A percentile compares a stretch with the other conserved stretches of the same genome.
These are phyloP conservation scores for Drosophila dunni DNA, from an alignment of 1,140 invertebrate genomes.

Conservation along the genomic window DNA sequence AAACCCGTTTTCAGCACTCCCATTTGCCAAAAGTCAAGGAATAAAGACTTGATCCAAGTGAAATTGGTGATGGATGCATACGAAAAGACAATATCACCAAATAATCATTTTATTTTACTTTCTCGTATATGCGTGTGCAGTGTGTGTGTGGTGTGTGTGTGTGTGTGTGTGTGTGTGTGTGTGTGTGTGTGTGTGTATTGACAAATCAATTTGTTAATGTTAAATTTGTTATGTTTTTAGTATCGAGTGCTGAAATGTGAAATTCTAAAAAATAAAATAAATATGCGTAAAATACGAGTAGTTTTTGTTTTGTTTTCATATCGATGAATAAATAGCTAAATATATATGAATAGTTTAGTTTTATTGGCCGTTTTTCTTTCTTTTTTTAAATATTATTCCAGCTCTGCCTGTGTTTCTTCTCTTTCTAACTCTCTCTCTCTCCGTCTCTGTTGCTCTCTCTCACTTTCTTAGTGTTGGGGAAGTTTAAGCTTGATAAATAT, in stretches of 20 bases:
- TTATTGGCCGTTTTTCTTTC: constrained; percentile 26
- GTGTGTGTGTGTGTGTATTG: constrained; percentile 33
- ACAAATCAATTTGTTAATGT: constrained; percentile 25
- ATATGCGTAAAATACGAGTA: constrained; percentile 20
- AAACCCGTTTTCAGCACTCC: not conserved
- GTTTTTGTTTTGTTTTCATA: constrained; percentile 1
- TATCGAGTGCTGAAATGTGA: constrained; percentile 47
- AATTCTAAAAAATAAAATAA: constrained; percentile 40
- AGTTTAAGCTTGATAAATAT: not conserved
- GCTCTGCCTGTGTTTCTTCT: constrained; percentile 14
- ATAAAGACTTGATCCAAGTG: constrained; percentile 28
- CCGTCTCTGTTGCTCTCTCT: constrained; percentile 11
- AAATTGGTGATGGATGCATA: constrained; percentile 30
- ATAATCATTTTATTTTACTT: constrained; percentile 67
- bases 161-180: constrained; percentile 29
- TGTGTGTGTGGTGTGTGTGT: constrained; percentile 6
- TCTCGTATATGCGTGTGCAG: constrained; percentile 32
- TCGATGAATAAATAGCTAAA: constrained; percentile 49
- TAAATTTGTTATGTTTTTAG: constrained; percentile 14
- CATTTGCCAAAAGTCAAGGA: not conserved
- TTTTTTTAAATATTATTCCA: constrained; percentile 3
- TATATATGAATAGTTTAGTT: constrained; percentile 48
- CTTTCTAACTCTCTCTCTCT: not conserved
- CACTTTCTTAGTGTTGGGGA: constrained; percentile 7
- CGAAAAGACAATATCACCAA: constrained; percentile 68